Evolutionary conservation across 2,797 vertebrate species (phyloP).

Genomic region (Zonotrichia albicollis): DNA sequence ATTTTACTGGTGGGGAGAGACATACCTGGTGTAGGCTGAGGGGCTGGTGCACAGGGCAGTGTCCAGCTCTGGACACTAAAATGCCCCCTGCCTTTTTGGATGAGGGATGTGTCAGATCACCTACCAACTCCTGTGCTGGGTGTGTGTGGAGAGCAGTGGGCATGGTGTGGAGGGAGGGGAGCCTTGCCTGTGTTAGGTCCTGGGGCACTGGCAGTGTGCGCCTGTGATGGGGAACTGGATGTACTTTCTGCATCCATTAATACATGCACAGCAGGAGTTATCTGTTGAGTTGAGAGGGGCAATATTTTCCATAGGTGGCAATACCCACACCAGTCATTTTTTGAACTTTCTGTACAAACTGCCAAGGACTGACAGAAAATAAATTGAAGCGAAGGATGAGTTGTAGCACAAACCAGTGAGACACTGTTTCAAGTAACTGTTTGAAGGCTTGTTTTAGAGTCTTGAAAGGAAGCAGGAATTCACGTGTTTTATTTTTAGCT

Average conservation of each 20-base stretch:
- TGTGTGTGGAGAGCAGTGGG: neutral
- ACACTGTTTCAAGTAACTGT: conserved; percentile 11
- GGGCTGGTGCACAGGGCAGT: neutral
- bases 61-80: neutral
- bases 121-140: rapidly evolving
- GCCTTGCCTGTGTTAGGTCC: neutral
- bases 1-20: neutral
- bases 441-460: conserved; percentile 30
- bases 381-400: neutral
- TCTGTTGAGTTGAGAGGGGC: neutral
- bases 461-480: conserved; percentile 42
- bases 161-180: neutral
- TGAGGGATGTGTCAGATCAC: neutral
- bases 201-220: neutral
- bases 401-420: neutral
- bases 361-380: neutral
- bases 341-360: neutral
- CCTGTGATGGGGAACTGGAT: neutral
- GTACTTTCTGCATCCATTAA: neutral
- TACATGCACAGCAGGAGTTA: neutral
- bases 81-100: neutral
- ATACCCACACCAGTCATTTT: neutral
- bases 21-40: rapidly evolving
- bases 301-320: neutral
- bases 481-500: conserved; percentile 57